Evolutionary conservation across 1,140 invertebrate species (phyloP), one percentile per base, ranked within the genome.

Genomic region (Bemisia tabaci): DNA sequence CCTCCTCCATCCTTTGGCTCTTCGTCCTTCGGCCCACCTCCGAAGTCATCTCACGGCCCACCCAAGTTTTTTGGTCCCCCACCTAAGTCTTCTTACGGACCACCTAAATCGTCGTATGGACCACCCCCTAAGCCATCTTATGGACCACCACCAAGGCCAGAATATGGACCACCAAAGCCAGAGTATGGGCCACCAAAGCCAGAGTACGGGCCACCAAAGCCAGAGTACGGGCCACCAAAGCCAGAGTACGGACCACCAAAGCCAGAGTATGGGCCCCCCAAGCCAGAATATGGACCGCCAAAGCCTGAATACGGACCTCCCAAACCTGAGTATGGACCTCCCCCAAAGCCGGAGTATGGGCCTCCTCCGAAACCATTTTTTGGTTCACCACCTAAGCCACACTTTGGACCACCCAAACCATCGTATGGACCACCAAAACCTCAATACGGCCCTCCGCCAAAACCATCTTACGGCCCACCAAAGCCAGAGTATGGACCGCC

Each of bases 401-500:
- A 72, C 63, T 68, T 65, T 59, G 66, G 75, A 17, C 76, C 76
- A 2, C 73, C 64, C 21, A 69, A 71, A 64, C 68, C 67, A 48
- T 26, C 64, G 2, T 71, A 78, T 66, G 75, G 76, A 17, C 73
- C 74, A 0, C 75, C 75, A 0, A 77, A 77, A 70, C 77, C 75
- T 27, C 74, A 73, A 48, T 78, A 80, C 60, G 75, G 74, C 0
- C 74, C 71, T 68, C 67, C 71, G 2, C 72, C 70, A n/a, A 77
- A 82, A 71, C 69, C 74, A 2, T 67, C 71, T 22, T 82, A 80
- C 27, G 74, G 80, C 33, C 77, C 78, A 59, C 81, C 82, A 60
- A 81, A 75, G 66, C 68, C 71, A 26, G 25, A 65, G 2, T 78
- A 79, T 70, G 75, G 79, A 69, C 77, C 79, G 62, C 73, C 78